A percentile compares a stretch with the other conserved stretches of the same genome.
Evolutionary conservation across 2,113 vertebrate genomes (phyloP).

Genomic region (Barbus barbus): DNA sequence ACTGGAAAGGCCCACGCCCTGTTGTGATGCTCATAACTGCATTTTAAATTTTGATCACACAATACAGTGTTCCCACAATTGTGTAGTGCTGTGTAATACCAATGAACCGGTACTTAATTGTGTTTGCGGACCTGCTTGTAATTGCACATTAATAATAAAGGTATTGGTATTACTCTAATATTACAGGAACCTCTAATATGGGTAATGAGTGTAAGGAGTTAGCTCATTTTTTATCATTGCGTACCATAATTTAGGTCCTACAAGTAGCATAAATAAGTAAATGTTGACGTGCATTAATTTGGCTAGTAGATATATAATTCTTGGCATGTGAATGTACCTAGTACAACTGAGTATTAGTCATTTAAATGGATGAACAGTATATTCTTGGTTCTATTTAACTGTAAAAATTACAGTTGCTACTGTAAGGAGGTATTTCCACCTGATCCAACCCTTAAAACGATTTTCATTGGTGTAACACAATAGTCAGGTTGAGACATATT

Average conservation of each 20-base stretch:
- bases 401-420: background rate
- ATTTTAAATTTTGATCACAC: slow-evolving; percentile 11
- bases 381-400: background rate
- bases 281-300: too few relatives aligned
- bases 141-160: background rate
- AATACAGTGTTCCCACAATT: background rate
- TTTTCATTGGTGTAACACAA: background rate
- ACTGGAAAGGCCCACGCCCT: slow-evolving; percentile 77
- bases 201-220: background rate
- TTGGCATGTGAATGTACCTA: background rate
- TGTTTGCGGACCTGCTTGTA: background rate
- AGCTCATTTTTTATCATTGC: background rate
- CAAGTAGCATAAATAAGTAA: too few relatives aligned
- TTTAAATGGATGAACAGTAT: background rate
- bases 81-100: background rate
- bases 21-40: slow-evolving; percentile 52
- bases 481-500: background rate
- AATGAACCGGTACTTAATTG: background rate
- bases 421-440: background rate
- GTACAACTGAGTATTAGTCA: background rate
- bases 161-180: background rate
- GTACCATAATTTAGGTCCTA: background rate
- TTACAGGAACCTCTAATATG: background rate
- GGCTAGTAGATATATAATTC: too few relatives aligned
- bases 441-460: background rate